Base-by-base conservation (phyloP, 2,113 vertebrate genomes). In the Oplegnathus fasciatus region DNA sequence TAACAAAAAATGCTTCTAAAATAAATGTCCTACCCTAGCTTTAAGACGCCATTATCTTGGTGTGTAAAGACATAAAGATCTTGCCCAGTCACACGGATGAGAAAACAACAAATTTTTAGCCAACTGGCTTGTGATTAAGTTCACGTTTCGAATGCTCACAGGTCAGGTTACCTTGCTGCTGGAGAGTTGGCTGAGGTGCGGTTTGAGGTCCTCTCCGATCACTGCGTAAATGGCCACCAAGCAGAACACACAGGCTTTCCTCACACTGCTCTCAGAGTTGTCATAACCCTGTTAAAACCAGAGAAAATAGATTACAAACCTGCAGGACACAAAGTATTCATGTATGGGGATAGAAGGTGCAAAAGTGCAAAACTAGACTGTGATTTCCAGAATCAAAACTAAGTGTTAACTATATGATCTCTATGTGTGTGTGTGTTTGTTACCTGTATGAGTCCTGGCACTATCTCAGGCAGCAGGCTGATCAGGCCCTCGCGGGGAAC, bases 191-290 rank as follows among this genome's bases (percentile, higher is more conserved):
- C 95, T 97, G 91, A 99, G 98, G 91, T 98, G 97, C 0, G 98
- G 98, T 93, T 99, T 99, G 55, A 99, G 96, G 69, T 99, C 98
- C 90, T 99, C 98, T 52, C 98, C 98, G 62, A 99, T 98, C 89
- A 99, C 96, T 7, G 97, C 95, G 86, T 99, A 96, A 91, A 99
- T 96, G 89, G 98, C 97, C 92, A 99, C 98, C 78, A 99, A 96
- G 92, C 98, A 99, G 96, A 99, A 99, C 80, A 99, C 98, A 32
- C 98, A 98, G 8, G 98, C 97, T 94, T 99, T 99, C 82, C 98
- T 97, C 90, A 99, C 97, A 4, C 98, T 99, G 96, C 98, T 99
- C 95, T 99, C 98, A 26, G 97, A 97, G 92, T 99, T 98, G 91
- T 99, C 98, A 60, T 99, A 99, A 79, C 98, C 98, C 98, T 99